These are phyloP conservation scores for Rhabdophis nuchalis DNA, from an alignment of 2,797 vertebrate species.

Conservation along the genomic window DNA sequence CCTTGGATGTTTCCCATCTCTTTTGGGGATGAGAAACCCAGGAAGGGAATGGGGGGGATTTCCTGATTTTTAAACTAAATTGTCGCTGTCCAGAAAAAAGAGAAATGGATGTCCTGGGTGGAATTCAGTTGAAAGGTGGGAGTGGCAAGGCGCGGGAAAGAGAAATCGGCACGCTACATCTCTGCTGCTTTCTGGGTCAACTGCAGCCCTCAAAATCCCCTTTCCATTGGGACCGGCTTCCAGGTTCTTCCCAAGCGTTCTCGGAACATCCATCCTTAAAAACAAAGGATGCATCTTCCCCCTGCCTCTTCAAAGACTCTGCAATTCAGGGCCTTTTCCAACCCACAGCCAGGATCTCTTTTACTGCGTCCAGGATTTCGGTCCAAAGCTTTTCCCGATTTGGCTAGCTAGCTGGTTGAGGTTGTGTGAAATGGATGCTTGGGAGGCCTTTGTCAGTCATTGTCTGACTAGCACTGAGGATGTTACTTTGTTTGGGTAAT, in stretches of 20 bases:
- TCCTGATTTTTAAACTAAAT: not conserved
- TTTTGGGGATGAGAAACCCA: not conserved
- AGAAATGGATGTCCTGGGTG: not conserved
- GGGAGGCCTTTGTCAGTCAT: not conserved
- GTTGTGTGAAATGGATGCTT: not conserved
- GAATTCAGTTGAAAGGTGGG: not conserved
- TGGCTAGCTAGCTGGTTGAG: not conserved
- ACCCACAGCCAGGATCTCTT: not conserved
- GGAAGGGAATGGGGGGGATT: fast-evolving
- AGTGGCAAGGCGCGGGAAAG: not conserved
- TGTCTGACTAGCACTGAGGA: not conserved
- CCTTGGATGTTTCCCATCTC: not conserved
- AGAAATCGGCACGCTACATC: not conserved
- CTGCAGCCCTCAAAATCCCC: not conserved
- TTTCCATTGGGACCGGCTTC: not conserved
- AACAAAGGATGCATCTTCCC: not conserved
- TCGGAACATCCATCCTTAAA: not conserved
- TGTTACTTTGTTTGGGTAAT: too few species aligned
- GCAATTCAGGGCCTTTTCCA: not conserved
- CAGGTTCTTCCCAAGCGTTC: not conserved
- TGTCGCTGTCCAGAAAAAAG: not conserved
- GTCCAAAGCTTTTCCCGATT: not conserved
- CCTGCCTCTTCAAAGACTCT: not conserved
- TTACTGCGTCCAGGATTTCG: not conserved
- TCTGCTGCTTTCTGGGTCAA: too few species aligned